Evolutionary conservation across 2,888 invertebrate species (phyloP).

Genomic region (Lypha dubia): DNA sequence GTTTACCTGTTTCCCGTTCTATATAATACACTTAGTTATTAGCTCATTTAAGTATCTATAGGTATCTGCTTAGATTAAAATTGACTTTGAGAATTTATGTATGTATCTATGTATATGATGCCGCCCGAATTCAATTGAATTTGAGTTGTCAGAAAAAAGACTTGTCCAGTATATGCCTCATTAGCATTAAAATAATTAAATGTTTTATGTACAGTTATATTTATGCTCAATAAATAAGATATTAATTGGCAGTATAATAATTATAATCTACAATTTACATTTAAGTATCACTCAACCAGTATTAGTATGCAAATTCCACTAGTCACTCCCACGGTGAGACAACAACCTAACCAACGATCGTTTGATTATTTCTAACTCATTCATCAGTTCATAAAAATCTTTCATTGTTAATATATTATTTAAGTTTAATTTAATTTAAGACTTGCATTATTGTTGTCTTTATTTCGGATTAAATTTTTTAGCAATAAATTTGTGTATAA

Average conservation of each 20-base stretch:
- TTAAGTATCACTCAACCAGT: slow-evolving; percentile 47
- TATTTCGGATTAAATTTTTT: not conserved
- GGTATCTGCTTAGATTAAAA: not conserved
- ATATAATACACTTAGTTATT: slow-evolving; percentile 9
- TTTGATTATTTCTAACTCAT: slow-evolving; percentile 30
- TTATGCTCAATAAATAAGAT: slow-evolving; percentile 39
- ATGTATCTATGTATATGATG: slow-evolving; percentile 35
- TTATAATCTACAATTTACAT: slow-evolving; percentile 16
- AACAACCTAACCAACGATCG: not conserved
- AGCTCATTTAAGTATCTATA: slow-evolving; percentile 11
- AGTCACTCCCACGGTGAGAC: slow-evolving; percentile 23
- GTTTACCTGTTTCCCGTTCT: not conserved
- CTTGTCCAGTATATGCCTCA: slow-evolving; percentile 63
- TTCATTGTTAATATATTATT: slow-evolving; percentile 6
- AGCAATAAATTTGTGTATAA: slow-evolving; percentile 1
- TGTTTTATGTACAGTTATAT: slow-evolving; percentile 45
- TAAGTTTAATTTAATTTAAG: slow-evolving; percentile 9
- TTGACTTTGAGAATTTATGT: slow-evolving; percentile 11
- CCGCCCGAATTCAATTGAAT: slow-evolving; percentile 38
- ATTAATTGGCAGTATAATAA: slow-evolving; percentile 28
- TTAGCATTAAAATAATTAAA: slow-evolving; percentile 51
- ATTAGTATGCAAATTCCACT: slow-evolving; percentile 54
- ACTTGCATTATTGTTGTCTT: not conserved
- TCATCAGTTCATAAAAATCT: slow-evolving; percentile 23
- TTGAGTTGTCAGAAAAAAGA: slow-evolving; percentile 42